Percentiles rank a stretch among this genome's conserved stretches.
Conservation (phyloP, 1,140 invertebrate species). For the Drosophila ambigua region DNA sequence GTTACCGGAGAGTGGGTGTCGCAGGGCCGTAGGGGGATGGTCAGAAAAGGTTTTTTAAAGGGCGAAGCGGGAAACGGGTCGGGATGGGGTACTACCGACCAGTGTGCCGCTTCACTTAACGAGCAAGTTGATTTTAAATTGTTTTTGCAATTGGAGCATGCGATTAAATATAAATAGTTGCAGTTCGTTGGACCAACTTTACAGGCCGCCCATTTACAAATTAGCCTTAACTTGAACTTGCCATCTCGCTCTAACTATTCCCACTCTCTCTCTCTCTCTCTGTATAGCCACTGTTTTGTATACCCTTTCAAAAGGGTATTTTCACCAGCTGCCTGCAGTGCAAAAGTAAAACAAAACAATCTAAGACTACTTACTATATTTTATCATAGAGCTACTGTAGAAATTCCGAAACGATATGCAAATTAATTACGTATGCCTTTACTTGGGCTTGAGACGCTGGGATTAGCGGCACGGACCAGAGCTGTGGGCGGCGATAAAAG, state of each 20-base stretch:
- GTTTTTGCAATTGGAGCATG: slow-evolving; percentile 82
- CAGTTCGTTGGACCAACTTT: slow-evolving; percentile 56
- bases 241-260: neutral
- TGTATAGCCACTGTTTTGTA: too few species aligned
- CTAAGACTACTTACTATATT: too few species aligned
- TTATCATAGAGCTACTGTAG: too few species aligned
- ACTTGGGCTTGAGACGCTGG: too few species aligned
- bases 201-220: slow-evolving; percentile 47
- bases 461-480: too few species aligned
- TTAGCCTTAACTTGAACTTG: slow-evolving; percentile 58
- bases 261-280: slow-evolving; percentile 1
- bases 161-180: slow-evolving; percentile 81
- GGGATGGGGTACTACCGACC: slow-evolving; percentile 1
- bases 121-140: slow-evolving; percentile 82
- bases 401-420: too few species aligned
- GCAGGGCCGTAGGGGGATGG: neutral
- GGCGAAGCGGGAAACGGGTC: slow-evolving; percentile 4
- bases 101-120: slow-evolving; percentile 74
- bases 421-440: too few species aligned
- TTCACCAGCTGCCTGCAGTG: too few species aligned
- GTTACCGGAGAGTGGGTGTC: slow-evolving; percentile 25
- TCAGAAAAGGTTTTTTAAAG: neutral
- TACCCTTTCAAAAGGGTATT: too few species aligned
- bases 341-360: too few species aligned
- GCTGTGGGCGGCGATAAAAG: too few species aligned